Base-by-base conservation (phyloP, 2,797 vertebrate genomes). In the Muraenolepis orangiensis region DNA sequence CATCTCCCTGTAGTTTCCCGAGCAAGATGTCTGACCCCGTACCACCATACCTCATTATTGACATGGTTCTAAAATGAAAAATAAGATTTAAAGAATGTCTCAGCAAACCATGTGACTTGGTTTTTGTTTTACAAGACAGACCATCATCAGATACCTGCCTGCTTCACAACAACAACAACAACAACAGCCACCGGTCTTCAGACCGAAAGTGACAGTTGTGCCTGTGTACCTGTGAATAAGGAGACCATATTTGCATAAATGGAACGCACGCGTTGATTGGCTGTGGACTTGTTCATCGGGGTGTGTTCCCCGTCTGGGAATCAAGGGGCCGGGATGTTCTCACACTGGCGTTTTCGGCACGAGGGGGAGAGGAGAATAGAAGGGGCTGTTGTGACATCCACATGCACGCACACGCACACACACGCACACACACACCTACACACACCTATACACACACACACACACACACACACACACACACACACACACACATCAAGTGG, bases 271-370 rank as follows among this genome's bases (percentile, higher is more conserved):
- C 75, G 85, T 66, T 69, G 78, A 91, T 93, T 88, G 87, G 87
- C 28, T 76, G 74, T 64, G 81, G 76, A 29, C 73, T 78, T 36
- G 76, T 68, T 34, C 20, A 34, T 10, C 36, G 79, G 85, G 90
- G 88, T 76, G 89, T 89, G 89, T 78, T 67, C 69, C 69, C n/a
- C 0, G 87, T 92, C 88, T 95, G 93, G 93, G 94, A 95, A 94
- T 92, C 86, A 85, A 86, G 87, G 86, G 86, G 83, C 77, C 77
- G 90, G 87, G 87, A 85, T 86, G 86, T 94, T 95, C 94, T 94
- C 94, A 95, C 94, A 94, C 89, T 78, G 74, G 76, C 20, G 32
- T 70, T 74, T n/a, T 70, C 76, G 74, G 74, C 64, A 26, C 23
- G 30, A 26, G 32, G 66, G 10, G 66, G 11, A 38, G 69, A 34